Conservation (phyloP, 2,888 invertebrate genomes). For the Eristalis tenax region DNA sequence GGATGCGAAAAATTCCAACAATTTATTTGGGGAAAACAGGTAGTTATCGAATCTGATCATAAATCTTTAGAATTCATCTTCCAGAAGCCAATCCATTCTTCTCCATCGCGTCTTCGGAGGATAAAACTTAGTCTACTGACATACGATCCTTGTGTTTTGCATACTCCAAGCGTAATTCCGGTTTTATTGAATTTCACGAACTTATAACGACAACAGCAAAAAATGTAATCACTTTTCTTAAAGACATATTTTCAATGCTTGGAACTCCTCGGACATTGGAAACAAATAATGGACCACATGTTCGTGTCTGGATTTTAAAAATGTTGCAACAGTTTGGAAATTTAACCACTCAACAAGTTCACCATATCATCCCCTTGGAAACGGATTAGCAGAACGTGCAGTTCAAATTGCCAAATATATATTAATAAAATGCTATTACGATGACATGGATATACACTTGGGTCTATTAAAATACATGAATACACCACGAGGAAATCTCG, state of each 20-base stretch:
- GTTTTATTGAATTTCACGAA: background rate
- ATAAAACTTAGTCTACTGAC: constrained; percentile 25
- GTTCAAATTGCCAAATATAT: constrained; percentile 12
- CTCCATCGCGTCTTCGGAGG: constrained; percentile 27
- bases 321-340: constrained; percentile 62
- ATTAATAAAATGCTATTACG: constrained; percentile 12
- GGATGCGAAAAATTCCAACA: constrained; percentile 5
- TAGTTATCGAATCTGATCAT: constrained; percentile 24
- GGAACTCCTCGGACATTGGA: constrained; percentile 65
- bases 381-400: background rate
- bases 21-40: background rate
- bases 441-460: constrained; percentile 1
- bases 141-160: constrained; percentile 20
- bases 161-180: background rate
- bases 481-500: constrained; percentile 10
- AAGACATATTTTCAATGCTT: background rate
- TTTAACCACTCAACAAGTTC: constrained; percentile 56
- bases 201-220: too few relatives aligned
- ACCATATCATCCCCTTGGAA: constrained; percentile 11
- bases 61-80: constrained; percentile 18
- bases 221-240: background rate
- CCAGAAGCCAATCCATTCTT: constrained; percentile 26
- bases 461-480: constrained; percentile 20
- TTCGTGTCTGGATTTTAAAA: constrained; percentile 62
- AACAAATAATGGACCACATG: constrained; percentile 70